Conservation (phyloP, 2,113 vertebrate species). For the Malurus cyaneus region DNA sequence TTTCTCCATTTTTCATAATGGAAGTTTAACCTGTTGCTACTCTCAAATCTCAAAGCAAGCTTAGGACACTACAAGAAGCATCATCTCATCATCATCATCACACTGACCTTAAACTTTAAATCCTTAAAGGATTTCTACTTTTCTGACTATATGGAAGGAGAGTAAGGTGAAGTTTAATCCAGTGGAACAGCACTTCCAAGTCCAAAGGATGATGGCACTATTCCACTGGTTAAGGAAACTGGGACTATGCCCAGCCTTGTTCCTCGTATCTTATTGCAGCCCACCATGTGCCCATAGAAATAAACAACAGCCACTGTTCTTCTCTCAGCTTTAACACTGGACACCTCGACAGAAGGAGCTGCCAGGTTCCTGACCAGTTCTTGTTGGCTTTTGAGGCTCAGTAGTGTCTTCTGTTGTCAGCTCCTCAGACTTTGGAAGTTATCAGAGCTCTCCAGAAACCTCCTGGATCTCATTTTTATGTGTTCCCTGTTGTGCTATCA, state of each 20-base stretch:
- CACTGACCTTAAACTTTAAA: not conserved
- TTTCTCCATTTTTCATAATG: not conserved
- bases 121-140: not conserved
- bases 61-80: not conserved
- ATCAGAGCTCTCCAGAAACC: not conserved
- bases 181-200: not conserved
- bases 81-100: not conserved
- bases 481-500: not conserved
- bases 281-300: not conserved
- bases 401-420: fast-evolving
- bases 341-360: not conserved
- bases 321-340: not conserved
- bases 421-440: not conserved
- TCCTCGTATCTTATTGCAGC: not conserved
- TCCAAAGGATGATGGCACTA: not conserved
- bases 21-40: not conserved
- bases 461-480: not conserved
- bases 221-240: not conserved
- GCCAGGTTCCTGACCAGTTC: not conserved
- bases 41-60: not conserved
- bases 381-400: fast-evolving
- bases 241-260: not conserved
- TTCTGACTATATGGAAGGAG: not conserved
- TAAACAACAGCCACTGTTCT: not conserved
- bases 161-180: not conserved